Percentiles rank a stretch among this genome's conserved stretches.
Evolutionary conservation across 2,888 invertebrate species (phyloP).

Genomic region (Ichneumoninae sp.): DNA sequence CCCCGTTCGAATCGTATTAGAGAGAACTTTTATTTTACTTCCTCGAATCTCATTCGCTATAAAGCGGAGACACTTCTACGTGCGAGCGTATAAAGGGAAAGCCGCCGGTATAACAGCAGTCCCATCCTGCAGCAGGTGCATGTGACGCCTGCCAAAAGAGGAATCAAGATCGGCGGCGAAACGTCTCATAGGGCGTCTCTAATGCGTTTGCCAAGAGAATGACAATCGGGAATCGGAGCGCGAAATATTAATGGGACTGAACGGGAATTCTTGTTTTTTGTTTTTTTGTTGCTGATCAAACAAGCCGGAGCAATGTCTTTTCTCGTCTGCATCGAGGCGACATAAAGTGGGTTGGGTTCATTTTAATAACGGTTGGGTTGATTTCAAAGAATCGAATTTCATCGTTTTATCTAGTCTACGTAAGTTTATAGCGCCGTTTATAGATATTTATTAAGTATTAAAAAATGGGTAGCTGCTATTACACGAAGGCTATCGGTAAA

Average conservation of each 20-base stretch:
- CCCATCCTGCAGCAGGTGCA: constrained; percentile 52
- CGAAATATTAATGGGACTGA: constrained; percentile 53
- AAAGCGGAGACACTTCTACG: constrained; percentile 17
- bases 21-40: constrained; percentile 41
- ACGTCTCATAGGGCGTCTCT: constrained; percentile 56
- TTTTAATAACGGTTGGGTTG: no score
- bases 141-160: constrained; percentile 63
- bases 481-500: background rate
- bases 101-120: constrained; percentile 53
- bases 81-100: constrained; percentile 44
- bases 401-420: background rate
- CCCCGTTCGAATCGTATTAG: constrained; percentile 60
- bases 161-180: constrained; percentile 46
- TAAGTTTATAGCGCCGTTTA: no score
- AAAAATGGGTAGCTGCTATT: background rate
- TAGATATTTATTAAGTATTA: no score
- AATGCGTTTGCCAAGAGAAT: constrained; percentile 46
- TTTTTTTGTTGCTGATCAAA: background rate
- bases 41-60: constrained; percentile 42
- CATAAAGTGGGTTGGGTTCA: background rate
- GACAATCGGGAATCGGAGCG: constrained; percentile 26
- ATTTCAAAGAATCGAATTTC: background rate
- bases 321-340: background rate
- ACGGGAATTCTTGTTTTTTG: background rate
- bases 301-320: background rate